phyloP scores from a whole-genome alignment of 2,797 vertebrate species.

The Smutsia gigantea region DNA sequence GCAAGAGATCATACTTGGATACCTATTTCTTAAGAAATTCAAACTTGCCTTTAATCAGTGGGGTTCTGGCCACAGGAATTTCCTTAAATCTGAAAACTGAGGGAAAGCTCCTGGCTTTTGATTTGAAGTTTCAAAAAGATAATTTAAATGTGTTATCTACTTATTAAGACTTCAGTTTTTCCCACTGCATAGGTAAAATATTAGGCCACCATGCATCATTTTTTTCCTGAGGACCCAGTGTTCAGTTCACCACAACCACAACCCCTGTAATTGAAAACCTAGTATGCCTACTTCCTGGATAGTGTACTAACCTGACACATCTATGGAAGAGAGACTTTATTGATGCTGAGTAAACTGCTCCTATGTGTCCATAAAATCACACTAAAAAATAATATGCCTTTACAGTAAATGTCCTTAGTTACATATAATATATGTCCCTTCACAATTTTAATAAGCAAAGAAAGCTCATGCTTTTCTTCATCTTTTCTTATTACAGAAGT shows the following conservation, averaged over 20 bases:
- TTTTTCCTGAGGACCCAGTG: neutral
- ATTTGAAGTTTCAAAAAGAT: neutral
- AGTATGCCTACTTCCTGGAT: neutral
- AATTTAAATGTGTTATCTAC: neutral
- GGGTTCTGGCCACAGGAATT: neutral
- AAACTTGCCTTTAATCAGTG: neutral
- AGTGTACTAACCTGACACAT: neutral
- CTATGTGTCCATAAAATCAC: neutral
- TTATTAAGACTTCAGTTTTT: neutral
- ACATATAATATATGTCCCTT: neutral
- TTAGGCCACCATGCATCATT: neutral
- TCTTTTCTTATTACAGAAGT: neutral
- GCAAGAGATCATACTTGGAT: rapidly evolving
- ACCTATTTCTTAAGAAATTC: neutral
- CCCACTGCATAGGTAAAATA: neutral
- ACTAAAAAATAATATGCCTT: neutral
- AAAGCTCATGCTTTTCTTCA: neutral
- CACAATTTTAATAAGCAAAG: neutral
- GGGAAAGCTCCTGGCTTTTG: neutral
- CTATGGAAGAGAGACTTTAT: neutral
- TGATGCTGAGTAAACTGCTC: neutral
- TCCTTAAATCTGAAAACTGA: neutral
- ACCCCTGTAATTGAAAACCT: neutral
- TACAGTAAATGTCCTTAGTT: neutral
- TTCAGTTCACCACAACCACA: neutral